Evolutionary conservation across 1,140 invertebrate genomes (phyloP), one percentile per base, ranked within the genome.

Genomic region (Pemphigus obesinymphae): DNA sequence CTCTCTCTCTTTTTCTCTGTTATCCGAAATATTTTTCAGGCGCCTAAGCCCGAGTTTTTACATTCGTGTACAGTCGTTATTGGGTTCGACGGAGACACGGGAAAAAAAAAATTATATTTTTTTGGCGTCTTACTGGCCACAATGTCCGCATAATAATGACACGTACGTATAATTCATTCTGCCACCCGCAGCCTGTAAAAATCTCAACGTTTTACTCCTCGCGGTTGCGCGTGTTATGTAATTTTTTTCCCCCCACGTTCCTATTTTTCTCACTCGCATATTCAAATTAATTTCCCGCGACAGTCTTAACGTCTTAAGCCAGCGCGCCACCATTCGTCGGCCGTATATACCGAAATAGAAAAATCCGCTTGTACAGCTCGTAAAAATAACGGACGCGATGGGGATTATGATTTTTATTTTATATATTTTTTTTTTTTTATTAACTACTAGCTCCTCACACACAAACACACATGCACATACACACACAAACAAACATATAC

Each of bases 281-380:
- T 73, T 83, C 23, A 34, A 61, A 70, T 68, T 82, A 73, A 58
- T 82, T 53, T 82, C 82, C 34, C 75, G 55, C 75, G 75, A 80
- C 75, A 80, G 55, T 50, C 53, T 61, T 72, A 72, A 72, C 68
- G 43, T 73, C 70, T 73, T 73, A 80, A 80, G 50, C 55, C 55
- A 50, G 53, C 75, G 11, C 73, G n/a, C 66, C 23, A n/a, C 61
- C 37, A 23, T 37, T 34, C 34, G 37, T 26, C 63, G 11, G n/a
- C 11, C 55, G n/a, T 80, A 45, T 45, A 45, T 45, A 55, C 75
- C 55, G 53, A 80, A 80, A 80, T 80, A 80, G 75, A 80, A 80
- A 80, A 80, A 80, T 26, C 23, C 75, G 75, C 50, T 80, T 80
- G 75, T 80, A 76, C n/a, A n/a, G 50, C 70, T 50, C 50, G 34